Evolutionary conservation across 1,140 invertebrate genomes (phyloP), one percentile per base, ranked within the genome.

Genomic region (Colletes gigas): DNA sequence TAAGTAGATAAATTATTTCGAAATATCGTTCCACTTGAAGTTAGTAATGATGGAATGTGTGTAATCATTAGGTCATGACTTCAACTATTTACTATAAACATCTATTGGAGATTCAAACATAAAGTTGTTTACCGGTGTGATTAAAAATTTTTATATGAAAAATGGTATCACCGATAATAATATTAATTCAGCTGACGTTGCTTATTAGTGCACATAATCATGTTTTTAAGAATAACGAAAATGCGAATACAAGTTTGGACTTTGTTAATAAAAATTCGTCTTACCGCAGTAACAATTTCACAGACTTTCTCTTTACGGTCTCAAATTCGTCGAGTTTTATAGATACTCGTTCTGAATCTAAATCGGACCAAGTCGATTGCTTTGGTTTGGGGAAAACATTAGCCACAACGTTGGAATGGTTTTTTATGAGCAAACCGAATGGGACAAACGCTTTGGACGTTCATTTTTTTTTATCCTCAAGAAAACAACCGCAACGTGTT

Each of bases 391-490:
- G 91, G 30, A 54, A 41, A 41, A 60, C 73, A 1, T 14, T 92
- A 10, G 86, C 89, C 0, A 52, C 39, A 14, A 57, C 69, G 47
- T 67, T 93, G 2, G 83, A 89, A 19, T 88, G 80, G 82, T 74
- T 91, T 41, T 89, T 93, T 15, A 82, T 75, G 12, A 78, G 69
- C 1, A 85, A 89, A 41, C 73, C 85, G 0, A 82, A 88, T 21
- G 71, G 76, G 0, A 86, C 88, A 0, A 47, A 90, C 8, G 83
- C 82, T 1, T 55, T 93, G 39, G 85, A 93, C 14, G 88, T 93
- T 0, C 83, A 84, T 62, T 93, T 93, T 77, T 90, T 84, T 1
- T 47, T 93, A 4, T 89, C 89, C 0, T 92, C 91, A 0, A 89
- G 88, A 47, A 88, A 79, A 9, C 74, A 88, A n/a, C 83, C 83